Evolutionary conservation across 37 sponge, comb jelly and placozoan genomes (phyloP).

Genomic region (Halichondria panicea): DNA sequence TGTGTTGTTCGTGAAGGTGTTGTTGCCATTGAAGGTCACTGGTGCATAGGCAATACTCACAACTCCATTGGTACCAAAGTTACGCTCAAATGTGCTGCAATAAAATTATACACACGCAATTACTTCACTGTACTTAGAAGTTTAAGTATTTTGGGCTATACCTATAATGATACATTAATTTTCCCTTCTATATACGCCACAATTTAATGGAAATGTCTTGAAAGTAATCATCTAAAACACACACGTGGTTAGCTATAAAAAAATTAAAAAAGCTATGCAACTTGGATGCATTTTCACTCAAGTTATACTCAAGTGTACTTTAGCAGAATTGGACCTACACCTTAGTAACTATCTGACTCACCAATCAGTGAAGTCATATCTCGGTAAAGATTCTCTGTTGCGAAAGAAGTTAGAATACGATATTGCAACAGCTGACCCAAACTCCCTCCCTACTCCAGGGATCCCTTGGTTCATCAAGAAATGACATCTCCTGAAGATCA

Average conservation of each 20-base stretch:
- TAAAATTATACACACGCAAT: too few species aligned
- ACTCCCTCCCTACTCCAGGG: too few species aligned
- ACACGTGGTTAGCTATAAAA: background rate
- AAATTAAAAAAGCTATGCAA: background rate
- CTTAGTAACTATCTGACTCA: constrained; percentile 4
- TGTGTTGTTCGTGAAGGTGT: constrained; percentile 25
- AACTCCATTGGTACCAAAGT: constrained; percentile 51
- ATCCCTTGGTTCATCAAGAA: constrained; percentile 39
- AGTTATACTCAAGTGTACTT: background rate
- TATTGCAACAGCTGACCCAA: constrained; percentile 32
- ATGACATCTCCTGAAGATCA: constrained; percentile 3
- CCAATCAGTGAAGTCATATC: constrained; percentile 37
- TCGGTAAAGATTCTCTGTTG: constrained; percentile 6
- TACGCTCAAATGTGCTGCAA: constrained; percentile 30
- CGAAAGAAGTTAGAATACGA: constrained; percentile 6
- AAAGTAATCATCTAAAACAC: background rate
- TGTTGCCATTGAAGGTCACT: constrained; percentile 29
- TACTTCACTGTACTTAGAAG: too few species aligned
- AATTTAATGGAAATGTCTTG: too few species aligned
- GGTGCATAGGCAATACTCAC: constrained; percentile 44
- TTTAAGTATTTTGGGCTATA: too few species aligned
- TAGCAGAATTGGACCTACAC: background rate
- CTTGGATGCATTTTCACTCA: background rate
- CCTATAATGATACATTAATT: too few species aligned
- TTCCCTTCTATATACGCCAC: too few species aligned